These are phyloP conservation scores for Aphidius colemani DNA, from an alignment of 2,888 invertebrate species.

Conservation along the genomic window DNA sequence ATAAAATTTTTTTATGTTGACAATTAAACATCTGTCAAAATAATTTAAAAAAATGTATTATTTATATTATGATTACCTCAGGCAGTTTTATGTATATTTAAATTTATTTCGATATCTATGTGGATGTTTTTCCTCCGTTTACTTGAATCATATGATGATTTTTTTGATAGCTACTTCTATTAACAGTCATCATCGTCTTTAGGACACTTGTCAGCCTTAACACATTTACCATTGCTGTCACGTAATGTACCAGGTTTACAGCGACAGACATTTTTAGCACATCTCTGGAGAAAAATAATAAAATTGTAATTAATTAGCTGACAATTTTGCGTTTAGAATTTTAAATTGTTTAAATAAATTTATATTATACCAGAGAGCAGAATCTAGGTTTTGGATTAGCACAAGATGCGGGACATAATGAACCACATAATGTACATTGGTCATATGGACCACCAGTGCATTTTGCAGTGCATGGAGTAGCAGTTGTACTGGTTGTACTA, in stretches of 20 bases:
- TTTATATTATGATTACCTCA: too few species aligned
- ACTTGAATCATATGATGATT: background rate
- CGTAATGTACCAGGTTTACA: slow-evolving; percentile 12
- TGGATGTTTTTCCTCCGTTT: background rate
- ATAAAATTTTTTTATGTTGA: background rate
- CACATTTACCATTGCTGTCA: background rate
- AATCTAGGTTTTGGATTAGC: background rate
- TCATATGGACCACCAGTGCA: slow-evolving; percentile 7
- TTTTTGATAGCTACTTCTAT: too few species aligned
- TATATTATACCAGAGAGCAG: background rate
- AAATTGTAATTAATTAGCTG: background rate
- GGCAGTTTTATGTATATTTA: too few species aligned
- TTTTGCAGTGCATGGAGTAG: background rate
- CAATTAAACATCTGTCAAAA: too few species aligned
- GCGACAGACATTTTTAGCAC: background rate
- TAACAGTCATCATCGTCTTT: too few species aligned
- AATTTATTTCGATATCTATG: too few species aligned
- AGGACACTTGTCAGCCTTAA: background rate
- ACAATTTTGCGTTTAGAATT: background rate
- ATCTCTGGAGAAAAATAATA: background rate
- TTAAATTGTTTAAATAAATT: background rate
- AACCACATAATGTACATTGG: background rate
- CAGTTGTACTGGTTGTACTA: too few species aligned
- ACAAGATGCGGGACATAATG: slow-evolving; percentile 1
- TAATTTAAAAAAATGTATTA: too few species aligned